Evolutionary conservation across 2,113 vertebrate genomes (phyloP).

Genomic region (Arvicanthis niloticus): DNA sequence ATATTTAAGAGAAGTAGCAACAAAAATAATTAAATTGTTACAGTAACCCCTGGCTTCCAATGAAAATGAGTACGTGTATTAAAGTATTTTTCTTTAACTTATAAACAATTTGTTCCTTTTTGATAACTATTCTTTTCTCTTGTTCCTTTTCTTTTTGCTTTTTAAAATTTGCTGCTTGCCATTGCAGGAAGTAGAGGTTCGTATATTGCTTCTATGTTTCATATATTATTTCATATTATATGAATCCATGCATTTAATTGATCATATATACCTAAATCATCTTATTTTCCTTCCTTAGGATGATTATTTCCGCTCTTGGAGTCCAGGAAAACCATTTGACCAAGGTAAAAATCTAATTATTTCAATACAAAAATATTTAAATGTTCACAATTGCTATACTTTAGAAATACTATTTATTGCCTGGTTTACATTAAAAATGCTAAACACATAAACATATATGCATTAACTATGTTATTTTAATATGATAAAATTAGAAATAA

Average conservation of each 20-base stretch:
- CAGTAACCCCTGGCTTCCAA: background rate
- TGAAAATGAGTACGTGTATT: conserved; percentile 50
- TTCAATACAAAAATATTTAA: conserved; percentile 14
- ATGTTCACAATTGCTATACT: background rate
- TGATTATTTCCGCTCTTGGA: conserved; percentile 95
- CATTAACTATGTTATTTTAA: background rate
- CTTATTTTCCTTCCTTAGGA: conserved; percentile 86
- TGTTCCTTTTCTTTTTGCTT: conserved; percentile 75
- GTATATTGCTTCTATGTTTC: conserved; percentile 86
- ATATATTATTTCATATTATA: conserved; percentile 65
- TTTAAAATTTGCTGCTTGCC: conserved; percentile 86
- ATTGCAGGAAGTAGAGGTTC: conserved; percentile 93
- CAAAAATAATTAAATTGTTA: conserved; percentile 35
- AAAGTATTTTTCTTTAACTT: conserved; percentile 74
- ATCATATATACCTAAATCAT: conserved; percentile 73
- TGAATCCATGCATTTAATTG: conserved; percentile 46
- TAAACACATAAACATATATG: background rate
- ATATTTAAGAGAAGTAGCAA: conserved; percentile 36
- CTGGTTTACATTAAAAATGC: background rate
- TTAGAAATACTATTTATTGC: background rate
- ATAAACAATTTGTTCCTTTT: conserved; percentile 66
- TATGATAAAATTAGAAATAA: background rate
- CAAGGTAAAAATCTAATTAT: conserved; percentile 91
- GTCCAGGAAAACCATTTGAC: conserved; percentile 94
- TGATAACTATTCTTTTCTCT: conserved; percentile 86